Evolutionary conservation across 2,113 vertebrate species (phyloP).

Genomic region (Periophthalmus modestus): DNA sequence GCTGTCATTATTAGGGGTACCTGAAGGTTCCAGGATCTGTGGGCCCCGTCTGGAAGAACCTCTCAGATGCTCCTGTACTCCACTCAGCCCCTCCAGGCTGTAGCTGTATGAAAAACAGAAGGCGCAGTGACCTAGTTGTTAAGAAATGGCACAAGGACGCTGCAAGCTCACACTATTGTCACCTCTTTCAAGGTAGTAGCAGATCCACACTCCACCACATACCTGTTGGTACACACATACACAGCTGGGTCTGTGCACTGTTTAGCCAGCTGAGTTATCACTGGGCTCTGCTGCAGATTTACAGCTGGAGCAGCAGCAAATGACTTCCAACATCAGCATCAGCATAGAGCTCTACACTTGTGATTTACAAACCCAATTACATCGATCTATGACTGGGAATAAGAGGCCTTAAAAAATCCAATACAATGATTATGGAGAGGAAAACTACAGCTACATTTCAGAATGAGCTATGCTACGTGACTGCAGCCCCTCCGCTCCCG

Average conservation of each 20-base stretch:
- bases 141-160: neutral
- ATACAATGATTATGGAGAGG: conserved; percentile 64
- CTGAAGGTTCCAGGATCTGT: conserved; percentile 69
- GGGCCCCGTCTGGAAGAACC: conserved; percentile 70
- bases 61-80: conserved; percentile 75
- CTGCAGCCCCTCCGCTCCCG: conserved; percentile 39
- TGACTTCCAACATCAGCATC: conserved; percentile 64
- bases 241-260: conserved; percentile 43
- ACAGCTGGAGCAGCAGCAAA: conserved; percentile 55
- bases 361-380: conserved; percentile 70
- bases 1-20: conserved; percentile 66
- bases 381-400: conserved; percentile 64
- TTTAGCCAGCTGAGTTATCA: conserved; percentile 67
- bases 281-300: conserved; percentile 56
- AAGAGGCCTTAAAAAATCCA: conserved; percentile 66
- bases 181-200: conserved; percentile 8
- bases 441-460: conserved; percentile 68
- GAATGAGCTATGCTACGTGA: conserved; percentile 52
- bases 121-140: conserved; percentile 13
- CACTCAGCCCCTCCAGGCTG: conserved; percentile 91
- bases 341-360: conserved; percentile 44
- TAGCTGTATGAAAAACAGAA: conserved; percentile 79
- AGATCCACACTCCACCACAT: conserved; percentile 14
- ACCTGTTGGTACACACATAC: conserved; percentile 25
- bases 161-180: conserved; percentile 1